Conservation (phyloP, 2,113 vertebrate species). For the Nothobranchius kuhntae region DNA sequence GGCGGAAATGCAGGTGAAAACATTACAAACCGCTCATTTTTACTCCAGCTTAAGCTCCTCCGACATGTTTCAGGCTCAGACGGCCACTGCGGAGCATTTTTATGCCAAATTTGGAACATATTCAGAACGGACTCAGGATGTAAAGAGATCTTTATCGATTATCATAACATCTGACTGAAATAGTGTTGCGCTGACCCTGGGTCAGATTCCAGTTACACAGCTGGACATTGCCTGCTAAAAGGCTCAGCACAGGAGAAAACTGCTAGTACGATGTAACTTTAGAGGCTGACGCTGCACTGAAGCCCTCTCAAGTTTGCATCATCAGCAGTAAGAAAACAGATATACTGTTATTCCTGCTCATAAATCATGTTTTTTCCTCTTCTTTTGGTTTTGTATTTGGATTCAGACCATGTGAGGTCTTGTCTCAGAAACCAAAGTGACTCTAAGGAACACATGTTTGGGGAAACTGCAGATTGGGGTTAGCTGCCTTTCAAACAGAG, state of each 20-base stretch:
- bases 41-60: no score
- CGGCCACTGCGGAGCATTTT: background rate
- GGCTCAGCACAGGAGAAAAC: constrained; percentile 24
- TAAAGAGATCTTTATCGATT: constrained; percentile 7
- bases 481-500: constrained; percentile 63
- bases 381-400: constrained; percentile 15
- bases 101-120: constrained; percentile 5
- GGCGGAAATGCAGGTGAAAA: background rate
- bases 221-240: constrained; percentile 32
- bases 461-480: constrained; percentile 54
- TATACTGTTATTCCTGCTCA: background rate
- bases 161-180: constrained; percentile 21
- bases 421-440: constrained; percentile 34
- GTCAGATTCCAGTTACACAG: constrained; percentile 28
- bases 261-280: constrained; percentile 33
- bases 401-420: constrained; percentile 45
- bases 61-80: background rate
- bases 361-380: constrained; percentile 13
- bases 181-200: constrained; percentile 2
- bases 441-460: constrained; percentile 58
- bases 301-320: constrained; percentile 26
- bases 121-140: background rate
- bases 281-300: constrained; percentile 32
- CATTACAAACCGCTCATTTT: background rate
- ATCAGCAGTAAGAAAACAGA: constrained; percentile 12